These are phyloP conservation scores for Chrysolina haemoptera DNA, from an alignment of 2,888 invertebrate species.

Conservation along the genomic window DNA sequence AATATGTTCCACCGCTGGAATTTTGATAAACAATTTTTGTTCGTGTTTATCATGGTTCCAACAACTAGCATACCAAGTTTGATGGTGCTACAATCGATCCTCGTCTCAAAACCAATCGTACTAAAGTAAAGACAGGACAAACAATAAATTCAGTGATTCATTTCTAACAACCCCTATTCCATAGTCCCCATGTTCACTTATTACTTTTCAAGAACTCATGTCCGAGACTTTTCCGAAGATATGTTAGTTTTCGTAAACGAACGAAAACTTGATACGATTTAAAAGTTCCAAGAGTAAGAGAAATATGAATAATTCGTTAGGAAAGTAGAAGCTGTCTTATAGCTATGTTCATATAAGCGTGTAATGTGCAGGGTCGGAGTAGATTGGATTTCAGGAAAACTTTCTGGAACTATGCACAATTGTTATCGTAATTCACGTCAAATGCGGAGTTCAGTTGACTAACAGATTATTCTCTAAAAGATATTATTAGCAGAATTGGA, in stretches of 20 bases:
- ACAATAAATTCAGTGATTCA: not conserved
- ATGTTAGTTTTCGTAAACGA: constrained; percentile 9
- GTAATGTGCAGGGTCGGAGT: not conserved
- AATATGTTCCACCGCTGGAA: too few species aligned
- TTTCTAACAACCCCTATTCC: not conserved
- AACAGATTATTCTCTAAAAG: too few species aligned
- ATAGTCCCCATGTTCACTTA: constrained; percentile 4
- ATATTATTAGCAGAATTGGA: too few species aligned
- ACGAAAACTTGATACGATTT: constrained; percentile 2
- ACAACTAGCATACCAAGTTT: too few species aligned
- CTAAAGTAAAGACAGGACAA: not conserved
- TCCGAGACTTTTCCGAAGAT: constrained; percentile 1
- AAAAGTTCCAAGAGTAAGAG: not conserved
- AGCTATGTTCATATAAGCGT: not conserved
- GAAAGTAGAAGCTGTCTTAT: not conserved
- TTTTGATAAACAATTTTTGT: too few species aligned
- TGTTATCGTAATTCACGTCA: too few species aligned
- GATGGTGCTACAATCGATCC: too few species aligned
- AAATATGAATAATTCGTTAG: not conserved
- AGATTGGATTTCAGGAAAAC: not conserved
- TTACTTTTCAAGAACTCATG: constrained; percentile 3
- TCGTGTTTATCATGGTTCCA: too few species aligned
- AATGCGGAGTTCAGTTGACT: too few species aligned
- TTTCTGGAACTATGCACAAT: not conserved
- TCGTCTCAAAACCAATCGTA: too few species aligned